Conservation (phyloP, 2,888 invertebrate species). For the Philonicus albiceps region DNA sequence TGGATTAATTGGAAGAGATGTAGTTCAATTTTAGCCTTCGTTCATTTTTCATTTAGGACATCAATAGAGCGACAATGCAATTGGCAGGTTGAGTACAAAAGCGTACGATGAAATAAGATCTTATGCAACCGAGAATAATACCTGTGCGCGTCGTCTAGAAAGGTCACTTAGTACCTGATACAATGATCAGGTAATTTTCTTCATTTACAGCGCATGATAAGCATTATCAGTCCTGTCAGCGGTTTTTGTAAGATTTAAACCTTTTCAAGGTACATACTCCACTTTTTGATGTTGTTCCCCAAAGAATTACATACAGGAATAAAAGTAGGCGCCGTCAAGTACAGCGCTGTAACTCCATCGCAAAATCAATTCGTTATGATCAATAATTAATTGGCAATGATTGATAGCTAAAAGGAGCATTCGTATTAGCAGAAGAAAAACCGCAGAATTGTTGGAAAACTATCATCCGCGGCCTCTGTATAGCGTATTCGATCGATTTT, state of each 20-base stretch:
- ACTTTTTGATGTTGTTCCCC: constrained; percentile 3
- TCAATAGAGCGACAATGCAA: not conserved
- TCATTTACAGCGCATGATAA: constrained; percentile 22
- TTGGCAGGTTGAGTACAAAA: not conserved
- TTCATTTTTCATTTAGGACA: constrained; percentile 12
- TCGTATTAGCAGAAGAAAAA: constrained; percentile 16
- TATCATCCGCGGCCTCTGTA: not conserved
- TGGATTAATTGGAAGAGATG: constrained; percentile 20
- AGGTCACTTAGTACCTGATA: constrained; percentile 35
- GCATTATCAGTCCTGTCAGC: constrained; percentile 31
- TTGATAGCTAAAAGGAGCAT: constrained; percentile 36
- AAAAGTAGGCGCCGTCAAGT: not conserved
- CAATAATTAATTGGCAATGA: constrained; percentile 44
- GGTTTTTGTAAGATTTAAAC: not conserved
- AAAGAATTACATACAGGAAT: not conserved
- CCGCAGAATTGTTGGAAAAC: constrained; percentile 27
- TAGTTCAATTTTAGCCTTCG: constrained; percentile 1
- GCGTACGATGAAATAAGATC: not conserved
- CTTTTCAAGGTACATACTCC: not conserved
- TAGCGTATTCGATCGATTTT: not conserved
- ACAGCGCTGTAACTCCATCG: not conserved
- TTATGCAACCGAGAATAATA: constrained; percentile 17
- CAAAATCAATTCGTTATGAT: constrained; percentile 40
- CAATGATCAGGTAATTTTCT: constrained; percentile 17
- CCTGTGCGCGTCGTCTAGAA: constrained; percentile 2